Conservation (phyloP, 1,140 invertebrate genomes). For the Microplitis mediator region DNA sequence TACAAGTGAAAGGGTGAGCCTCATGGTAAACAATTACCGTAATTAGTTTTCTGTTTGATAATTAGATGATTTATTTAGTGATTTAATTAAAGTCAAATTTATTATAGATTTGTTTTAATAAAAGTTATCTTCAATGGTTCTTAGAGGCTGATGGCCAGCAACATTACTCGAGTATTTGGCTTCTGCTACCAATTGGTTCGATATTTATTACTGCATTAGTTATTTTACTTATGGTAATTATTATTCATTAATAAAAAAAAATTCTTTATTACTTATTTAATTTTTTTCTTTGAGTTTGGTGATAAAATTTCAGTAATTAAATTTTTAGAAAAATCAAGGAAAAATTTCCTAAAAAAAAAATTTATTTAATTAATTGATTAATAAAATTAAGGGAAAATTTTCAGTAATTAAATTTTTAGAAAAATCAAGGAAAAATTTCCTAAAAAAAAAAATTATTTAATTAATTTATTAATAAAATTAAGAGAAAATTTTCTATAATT, state of each 20-base stretch:
- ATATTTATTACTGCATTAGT: slow-evolving; percentile 46
- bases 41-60: background rate
- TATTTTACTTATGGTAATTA: slow-evolving; percentile 52
- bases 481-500: no score
- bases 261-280: no score
- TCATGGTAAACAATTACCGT: no score
- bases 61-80: background rate
- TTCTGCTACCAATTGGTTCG: slow-evolving; percentile 48
- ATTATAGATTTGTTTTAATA: slow-evolving; percentile 13
- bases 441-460: background rate
- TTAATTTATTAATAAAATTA: no score
- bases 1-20: no score
- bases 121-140: slow-evolving; percentile 25
- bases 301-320: no score
- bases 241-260: background rate
- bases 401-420: no score
- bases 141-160: slow-evolving; percentile 41
- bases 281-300: no score
- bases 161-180: slow-evolving; percentile 48
- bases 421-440: no score
- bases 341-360: background rate
- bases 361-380: background rate
- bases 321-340: no score
- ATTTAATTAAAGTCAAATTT: background rate
- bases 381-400: no score